Evolutionary conservation across 2,797 vertebrate species (phyloP).

Genomic region (Euthynnus affinis): DNA sequence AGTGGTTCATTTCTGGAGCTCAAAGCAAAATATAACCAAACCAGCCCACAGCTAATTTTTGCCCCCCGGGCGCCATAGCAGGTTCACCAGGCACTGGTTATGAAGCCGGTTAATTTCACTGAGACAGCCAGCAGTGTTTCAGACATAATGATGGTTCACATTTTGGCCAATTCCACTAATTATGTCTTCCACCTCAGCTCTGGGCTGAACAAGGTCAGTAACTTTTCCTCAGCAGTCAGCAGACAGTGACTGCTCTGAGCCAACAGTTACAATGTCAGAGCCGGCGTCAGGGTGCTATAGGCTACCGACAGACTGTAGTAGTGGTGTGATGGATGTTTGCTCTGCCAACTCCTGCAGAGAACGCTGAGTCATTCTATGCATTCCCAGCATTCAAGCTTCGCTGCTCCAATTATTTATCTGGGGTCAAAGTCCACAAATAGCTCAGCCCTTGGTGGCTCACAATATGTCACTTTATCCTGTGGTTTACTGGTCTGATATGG

Average conservation of each 20-base stretch:
- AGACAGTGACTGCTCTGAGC: constrained; percentile 34
- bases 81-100: background rate
- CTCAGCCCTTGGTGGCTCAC: constrained; percentile 6
- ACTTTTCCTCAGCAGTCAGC: constrained; percentile 47
- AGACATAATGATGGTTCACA: constrained; percentile 22
- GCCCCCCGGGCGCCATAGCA: background rate
- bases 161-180: constrained; percentile 36
- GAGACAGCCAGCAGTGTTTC: constrained; percentile 6
- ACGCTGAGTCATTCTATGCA: constrained; percentile 78
- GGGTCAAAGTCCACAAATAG: constrained; percentile 63
- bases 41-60: background rate
- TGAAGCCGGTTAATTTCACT: background rate
- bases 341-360: constrained; percentile 64
- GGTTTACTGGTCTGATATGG: constrained; percentile 21
- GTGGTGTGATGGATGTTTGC: constrained; percentile 67
- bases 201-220: constrained; percentile 23
- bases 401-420: constrained; percentile 57
- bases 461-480: constrained; percentile 15
- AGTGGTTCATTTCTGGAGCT: background rate
- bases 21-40: background rate
- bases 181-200: constrained; percentile 16
- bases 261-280: constrained; percentile 57
- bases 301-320: constrained; percentile 32
- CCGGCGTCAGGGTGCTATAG: constrained; percentile 54
- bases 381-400: constrained; percentile 67